phyloP scores from a whole-genome alignment of 2,888 invertebrate genomes.

The Neoascia interrupta region DNA sequence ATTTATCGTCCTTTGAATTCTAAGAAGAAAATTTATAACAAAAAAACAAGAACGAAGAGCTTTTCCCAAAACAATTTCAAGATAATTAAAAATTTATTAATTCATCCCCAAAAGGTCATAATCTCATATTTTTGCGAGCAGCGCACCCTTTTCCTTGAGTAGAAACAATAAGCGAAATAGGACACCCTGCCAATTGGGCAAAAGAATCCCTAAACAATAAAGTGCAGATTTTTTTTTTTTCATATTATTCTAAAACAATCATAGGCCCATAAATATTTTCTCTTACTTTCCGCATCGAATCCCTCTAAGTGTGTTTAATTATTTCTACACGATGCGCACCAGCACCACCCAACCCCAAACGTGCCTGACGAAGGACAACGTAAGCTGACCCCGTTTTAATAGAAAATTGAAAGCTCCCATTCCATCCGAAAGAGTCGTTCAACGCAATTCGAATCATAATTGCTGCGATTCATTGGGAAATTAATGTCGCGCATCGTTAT shows the following conservation, averaged over 20 bases:
- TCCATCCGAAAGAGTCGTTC: background rate
- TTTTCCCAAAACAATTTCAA: slow-evolving; percentile 42
- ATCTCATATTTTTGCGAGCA: no score
- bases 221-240: slow-evolving; percentile 12
- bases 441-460: slow-evolving; percentile 44
- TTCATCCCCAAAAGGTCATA: slow-evolving; percentile 44
- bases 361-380: background rate
- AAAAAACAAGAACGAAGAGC: background rate
- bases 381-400: slow-evolving; percentile 27
- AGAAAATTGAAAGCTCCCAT: slow-evolving; percentile 12
- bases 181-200: background rate
- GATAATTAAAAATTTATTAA: slow-evolving; percentile 54
- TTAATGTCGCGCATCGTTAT: slow-evolving; percentile 48
- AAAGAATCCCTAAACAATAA: slow-evolving; percentile 12
- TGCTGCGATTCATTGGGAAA: slow-evolving; percentile 53
- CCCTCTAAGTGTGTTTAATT: slow-evolving; percentile 38
- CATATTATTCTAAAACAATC: slow-evolving; percentile 3
- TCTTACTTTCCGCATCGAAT: slow-evolving; percentile 14
- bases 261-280: slow-evolving; percentile 28
- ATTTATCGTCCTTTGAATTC: no score
- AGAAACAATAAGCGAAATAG: background rate
- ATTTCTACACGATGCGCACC: slow-evolving; percentile 13
- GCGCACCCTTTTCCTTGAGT: background rate
- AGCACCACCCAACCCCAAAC: background rate
- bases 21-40: no score